Evolutionary conservation across 2,888 invertebrate species (phyloP).

Genomic region (Andrena haemorrhoa): DNA sequence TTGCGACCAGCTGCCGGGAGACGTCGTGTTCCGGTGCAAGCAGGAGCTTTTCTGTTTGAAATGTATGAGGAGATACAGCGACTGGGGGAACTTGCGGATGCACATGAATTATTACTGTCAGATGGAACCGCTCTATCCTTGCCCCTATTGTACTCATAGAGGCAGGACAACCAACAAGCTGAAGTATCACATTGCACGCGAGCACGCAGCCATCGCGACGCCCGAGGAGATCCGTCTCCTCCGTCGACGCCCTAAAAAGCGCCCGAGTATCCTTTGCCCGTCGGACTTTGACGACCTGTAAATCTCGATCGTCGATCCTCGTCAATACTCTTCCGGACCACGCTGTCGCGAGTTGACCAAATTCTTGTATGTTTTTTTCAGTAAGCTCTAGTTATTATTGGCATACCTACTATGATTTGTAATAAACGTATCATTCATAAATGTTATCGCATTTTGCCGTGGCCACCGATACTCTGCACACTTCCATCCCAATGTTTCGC

Average conservation of each 20-base stretch:
- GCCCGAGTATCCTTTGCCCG: too few relatives aligned
- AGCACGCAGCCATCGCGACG: constrained; percentile 62
- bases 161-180: constrained; percentile 72
- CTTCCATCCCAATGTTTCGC: too few relatives aligned
- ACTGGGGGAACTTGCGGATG: constrained; percentile 77
- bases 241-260: too few relatives aligned
- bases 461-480: too few relatives aligned
- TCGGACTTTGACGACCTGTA: too few relatives aligned
- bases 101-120: constrained; percentile 81
- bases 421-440: constrained; percentile 50
- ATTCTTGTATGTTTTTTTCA: neutral
- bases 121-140: constrained; percentile 75
- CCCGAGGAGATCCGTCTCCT: neutral
- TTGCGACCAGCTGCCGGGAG: constrained; percentile 75
- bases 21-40: constrained; percentile 76
- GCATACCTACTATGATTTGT: neutral
- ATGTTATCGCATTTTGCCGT: neutral
- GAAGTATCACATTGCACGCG: constrained; percentile 75
- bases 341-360: neutral
- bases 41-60: constrained; percentile 74
- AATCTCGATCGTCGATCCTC: neutral
- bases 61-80: constrained; percentile 75
- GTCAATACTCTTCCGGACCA: neutral
- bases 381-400: constrained; percentile 19
- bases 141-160: constrained; percentile 76